A percentile compares a stretch with the other conserved stretches of the same genome.
Conservation (phyloP, 2,113 vertebrate species). For the Tachycineta bicolor region DNA sequence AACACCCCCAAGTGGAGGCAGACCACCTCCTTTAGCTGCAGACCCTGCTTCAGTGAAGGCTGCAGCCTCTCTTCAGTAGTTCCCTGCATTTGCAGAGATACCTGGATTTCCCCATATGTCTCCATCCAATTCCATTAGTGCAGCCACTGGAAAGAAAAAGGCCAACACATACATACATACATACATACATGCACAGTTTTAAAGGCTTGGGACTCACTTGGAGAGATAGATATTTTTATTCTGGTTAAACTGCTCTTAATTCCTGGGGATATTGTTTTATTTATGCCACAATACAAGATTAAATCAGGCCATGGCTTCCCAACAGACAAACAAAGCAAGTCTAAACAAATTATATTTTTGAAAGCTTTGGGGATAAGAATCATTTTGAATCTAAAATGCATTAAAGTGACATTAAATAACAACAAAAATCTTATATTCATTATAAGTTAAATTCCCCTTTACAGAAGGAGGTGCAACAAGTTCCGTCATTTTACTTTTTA, state of each 20-base stretch:
- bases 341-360: constrained; percentile 47
- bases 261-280: constrained; percentile 58
- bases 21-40: neutral
- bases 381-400: constrained; percentile 39
- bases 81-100: neutral
- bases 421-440: neutral
- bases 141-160: constrained; percentile 9
- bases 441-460: constrained; percentile 3
- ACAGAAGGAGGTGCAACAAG: neutral
- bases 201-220: neutral
- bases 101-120: neutral
- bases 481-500: neutral
- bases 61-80: neutral
- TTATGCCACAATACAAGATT: constrained; percentile 20
- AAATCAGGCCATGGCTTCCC: constrained; percentile 48
- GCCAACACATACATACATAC: neutral
- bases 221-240: constrained; percentile 37
- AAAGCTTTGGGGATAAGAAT: constrained; percentile 44
- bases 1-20: neutral
- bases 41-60: neutral
- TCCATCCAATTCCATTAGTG: neutral
- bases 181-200: neutral
- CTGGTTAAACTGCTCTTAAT: constrained; percentile 32
- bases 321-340: neutral
- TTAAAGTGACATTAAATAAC: constrained; percentile 23